Conservation (phyloP, 2,797 vertebrate genomes). For the Fratercula arctica region DNA sequence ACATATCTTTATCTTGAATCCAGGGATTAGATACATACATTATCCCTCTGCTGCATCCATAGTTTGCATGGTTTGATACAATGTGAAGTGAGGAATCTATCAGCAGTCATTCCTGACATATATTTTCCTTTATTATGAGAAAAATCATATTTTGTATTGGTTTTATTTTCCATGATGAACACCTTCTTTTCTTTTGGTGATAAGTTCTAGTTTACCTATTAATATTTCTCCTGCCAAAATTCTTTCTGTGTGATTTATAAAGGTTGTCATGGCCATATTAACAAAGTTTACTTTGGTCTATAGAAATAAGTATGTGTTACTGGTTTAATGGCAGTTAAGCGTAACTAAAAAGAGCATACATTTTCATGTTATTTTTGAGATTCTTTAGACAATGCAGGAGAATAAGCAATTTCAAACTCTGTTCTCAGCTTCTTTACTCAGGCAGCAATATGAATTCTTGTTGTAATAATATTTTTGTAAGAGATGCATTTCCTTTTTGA, state of each 20-base stretch:
- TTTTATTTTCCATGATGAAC: background rate
- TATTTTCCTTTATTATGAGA: background rate
- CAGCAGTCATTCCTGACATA: background rate
- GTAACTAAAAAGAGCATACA: background rate
- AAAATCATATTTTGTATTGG: background rate
- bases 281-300: background rate
- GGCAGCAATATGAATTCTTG: background rate
- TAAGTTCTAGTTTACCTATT: background rate
- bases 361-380: background rate
- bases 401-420: background rate
- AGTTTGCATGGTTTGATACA: background rate
- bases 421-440: background rate
- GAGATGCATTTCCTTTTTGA: background rate
- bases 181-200: background rate
- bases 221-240: background rate
- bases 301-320: background rate
- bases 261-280: background rate
- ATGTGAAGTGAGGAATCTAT: background rate
- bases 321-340: background rate
- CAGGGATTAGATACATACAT: background rate
- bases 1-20: background rate
- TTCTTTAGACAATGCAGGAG: background rate
- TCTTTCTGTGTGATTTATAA: background rate
- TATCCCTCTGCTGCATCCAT: background rate
- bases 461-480: background rate